These are phyloP conservation scores for Epinephelus fuscoguttatus DNA, from an alignment of 2,113 vertebrate genomes.

Conservation along the genomic window DNA sequence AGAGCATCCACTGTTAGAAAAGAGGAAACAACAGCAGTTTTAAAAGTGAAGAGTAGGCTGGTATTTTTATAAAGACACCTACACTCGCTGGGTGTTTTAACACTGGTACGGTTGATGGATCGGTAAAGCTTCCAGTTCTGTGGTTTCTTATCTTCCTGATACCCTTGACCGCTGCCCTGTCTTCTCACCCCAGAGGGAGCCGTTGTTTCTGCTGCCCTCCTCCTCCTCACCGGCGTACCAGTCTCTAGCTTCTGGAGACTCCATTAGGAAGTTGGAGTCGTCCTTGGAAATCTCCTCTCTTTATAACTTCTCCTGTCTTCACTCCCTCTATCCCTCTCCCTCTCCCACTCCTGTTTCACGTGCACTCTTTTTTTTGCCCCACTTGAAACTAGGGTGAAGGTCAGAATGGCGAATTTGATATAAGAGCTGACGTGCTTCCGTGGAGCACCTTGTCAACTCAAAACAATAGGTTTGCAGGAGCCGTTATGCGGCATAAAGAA, in stretches of 20 bases:
- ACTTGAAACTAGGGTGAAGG: constrained; percentile 84
- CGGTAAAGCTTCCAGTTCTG: constrained; percentile 32
- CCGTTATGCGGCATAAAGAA: constrained; percentile 78
- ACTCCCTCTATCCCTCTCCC: constrained; percentile 44
- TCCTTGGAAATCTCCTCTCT: constrained; percentile 86
- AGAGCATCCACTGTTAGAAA: background rate
- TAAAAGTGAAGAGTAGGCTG: background rate
- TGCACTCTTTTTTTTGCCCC: constrained; percentile 38
- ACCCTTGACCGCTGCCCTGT: constrained; percentile 68
- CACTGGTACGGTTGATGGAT: constrained; percentile 20
- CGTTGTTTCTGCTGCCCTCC: constrained; percentile 59
- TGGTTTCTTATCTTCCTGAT: constrained; percentile 5
- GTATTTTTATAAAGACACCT: constrained; percentile 8
- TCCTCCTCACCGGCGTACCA: constrained; percentile 46
- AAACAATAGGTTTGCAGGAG: constrained; percentile 84
- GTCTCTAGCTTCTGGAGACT: constrained; percentile 74
- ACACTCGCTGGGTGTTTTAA: background rate
- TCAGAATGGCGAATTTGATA: constrained; percentile 85
- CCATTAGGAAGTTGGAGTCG: constrained; percentile 81
- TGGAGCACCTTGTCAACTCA: constrained; percentile 84
- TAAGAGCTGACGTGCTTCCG: constrained; percentile 80
- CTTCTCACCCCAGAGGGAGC: constrained; percentile 64
- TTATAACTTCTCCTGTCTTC: constrained; percentile 77
- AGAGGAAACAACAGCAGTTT: background rate
- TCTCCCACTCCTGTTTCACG: constrained; percentile 63